Base-by-base conservation (phyloP, 1,140 invertebrate genomes). In the Magallana angulata region DNA sequence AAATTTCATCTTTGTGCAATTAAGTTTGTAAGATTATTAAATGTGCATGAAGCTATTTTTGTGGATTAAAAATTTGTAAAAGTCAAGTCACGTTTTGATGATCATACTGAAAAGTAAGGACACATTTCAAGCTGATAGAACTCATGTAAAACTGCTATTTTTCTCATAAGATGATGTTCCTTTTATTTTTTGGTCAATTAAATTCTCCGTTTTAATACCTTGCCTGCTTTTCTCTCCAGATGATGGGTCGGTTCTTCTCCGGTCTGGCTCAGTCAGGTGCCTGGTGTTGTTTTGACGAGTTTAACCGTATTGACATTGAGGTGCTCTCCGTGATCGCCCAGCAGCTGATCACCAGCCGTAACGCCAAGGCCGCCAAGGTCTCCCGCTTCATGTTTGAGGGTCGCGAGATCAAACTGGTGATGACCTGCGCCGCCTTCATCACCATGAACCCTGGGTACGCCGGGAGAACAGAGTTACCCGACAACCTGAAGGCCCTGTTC, bases 271-370 rank as follows among this genome's bases (percentile, higher is more conserved):
- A 98, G 86, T 98, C 97, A 3, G 98, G 98, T 7, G 97, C 97
- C 1, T 98, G 98, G 98, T 97, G 97, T n/a, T 98, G 98, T 91
- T 98, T 98, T 94, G 98, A 98, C 91, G 98, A 98, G 93, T 98
- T 98, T 93, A 98, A 98, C 94, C 95, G 97, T 7, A 98, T 98
- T 71, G 97, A 98, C 90, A 97, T 98, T 88, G 97, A 98, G 95
- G 98, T 98, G 9, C 94, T 98, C 58, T 98, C 97, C 8, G 98
- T 98, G 24, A 95, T 95, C 86, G 95, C 95, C 14, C 95, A 95
- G 86, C 95, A 95, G 89, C 89, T 95, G 24, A 95, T 95, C 68
- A 95, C 95, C 3, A 95, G 95, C 86, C 92, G 93, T 36, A 95
- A 95, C 89, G 9, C 96, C 95, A 86, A 97, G 96, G 94, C 95